Evolutionary conservation across 92 coral and sea anemone genomes (phyloP).

Genomic region (Virgularia gustaviana): DNA sequence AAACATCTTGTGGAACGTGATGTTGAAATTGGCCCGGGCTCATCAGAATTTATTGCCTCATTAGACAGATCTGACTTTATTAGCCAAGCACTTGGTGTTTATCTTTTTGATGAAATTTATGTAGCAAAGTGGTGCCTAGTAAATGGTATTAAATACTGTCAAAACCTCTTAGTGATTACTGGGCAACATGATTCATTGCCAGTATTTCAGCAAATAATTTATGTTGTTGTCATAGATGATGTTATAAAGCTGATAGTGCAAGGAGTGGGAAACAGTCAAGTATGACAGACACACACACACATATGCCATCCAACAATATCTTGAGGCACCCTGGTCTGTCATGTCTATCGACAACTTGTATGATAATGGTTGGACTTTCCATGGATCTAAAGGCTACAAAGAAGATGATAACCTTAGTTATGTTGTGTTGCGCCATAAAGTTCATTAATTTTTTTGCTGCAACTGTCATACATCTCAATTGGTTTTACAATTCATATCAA

Average conservation of each 20-base stretch:
- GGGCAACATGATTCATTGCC: neutral
- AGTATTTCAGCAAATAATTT: neutral
- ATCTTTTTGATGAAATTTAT: neutral
- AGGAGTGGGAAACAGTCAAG: neutral
- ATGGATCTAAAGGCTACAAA: too few species aligned
- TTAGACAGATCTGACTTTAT: neutral
- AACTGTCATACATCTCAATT: too few species aligned
- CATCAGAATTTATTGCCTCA: neutral
- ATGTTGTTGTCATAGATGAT: neutral
- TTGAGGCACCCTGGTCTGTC: too few species aligned
- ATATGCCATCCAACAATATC: too few species aligned
- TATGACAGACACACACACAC: neutral
- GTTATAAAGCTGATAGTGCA: neutral
- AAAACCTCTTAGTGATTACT: neutral
- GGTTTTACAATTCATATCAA: too few species aligned
- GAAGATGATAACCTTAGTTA: too few species aligned
- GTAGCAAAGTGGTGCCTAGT: neutral
- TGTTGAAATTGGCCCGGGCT: slow-evolving; percentile 4
- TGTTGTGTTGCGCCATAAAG: too few species aligned
- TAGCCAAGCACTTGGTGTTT: neutral
- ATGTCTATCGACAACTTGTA: too few species aligned
- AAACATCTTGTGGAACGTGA: neutral
- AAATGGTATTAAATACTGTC: neutral
- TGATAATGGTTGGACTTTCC: too few species aligned
- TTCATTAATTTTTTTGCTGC: too few species aligned